A percentile compares a stretch with the other conserved stretches of the same genome.
phyloP scores from a whole-genome alignment of 2,888 invertebrate species.

The Monoplex corrugatus region DNA sequence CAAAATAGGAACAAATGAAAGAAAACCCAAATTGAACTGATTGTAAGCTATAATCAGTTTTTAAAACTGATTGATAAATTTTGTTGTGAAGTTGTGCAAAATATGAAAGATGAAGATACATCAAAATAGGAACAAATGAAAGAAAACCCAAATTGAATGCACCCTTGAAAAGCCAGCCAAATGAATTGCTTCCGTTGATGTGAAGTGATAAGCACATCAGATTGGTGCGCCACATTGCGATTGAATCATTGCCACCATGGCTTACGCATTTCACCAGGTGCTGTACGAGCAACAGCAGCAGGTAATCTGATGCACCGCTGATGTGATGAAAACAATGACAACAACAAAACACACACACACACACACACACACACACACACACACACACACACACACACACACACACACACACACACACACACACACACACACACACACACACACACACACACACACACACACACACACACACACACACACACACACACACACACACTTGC shows the following conservation, averaged over 20 bases:
- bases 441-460: too few relatives aligned
- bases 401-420: too few relatives aligned
- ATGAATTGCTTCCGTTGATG: not conserved
- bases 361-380: too few relatives aligned
- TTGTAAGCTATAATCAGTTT: not conserved
- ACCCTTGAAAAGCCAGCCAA: not conserved
- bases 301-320: slow-evolving; percentile 29
- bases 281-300: slow-evolving; percentile 28
- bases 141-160: not conserved
- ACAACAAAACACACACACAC: too few relatives aligned
- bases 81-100: too few relatives aligned
- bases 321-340: not conserved
- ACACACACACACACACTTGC: too few relatives aligned
- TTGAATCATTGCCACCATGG: slow-evolving; percentile 27
- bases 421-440: too few relatives aligned
- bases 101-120: too few relatives aligned
- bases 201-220: not conserved
- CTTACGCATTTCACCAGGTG: slow-evolving; percentile 37
- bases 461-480: too few relatives aligned
- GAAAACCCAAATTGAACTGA: not conserved
- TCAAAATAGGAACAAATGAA: too few relatives aligned
- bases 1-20: too few relatives aligned
- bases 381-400: too few relatives aligned
- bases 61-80: not conserved
- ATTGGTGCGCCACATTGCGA: not conserved